Evolutionary conservation across 2,888 invertebrate species (phyloP).

Genomic region (Eupsilia transversa): DNA sequence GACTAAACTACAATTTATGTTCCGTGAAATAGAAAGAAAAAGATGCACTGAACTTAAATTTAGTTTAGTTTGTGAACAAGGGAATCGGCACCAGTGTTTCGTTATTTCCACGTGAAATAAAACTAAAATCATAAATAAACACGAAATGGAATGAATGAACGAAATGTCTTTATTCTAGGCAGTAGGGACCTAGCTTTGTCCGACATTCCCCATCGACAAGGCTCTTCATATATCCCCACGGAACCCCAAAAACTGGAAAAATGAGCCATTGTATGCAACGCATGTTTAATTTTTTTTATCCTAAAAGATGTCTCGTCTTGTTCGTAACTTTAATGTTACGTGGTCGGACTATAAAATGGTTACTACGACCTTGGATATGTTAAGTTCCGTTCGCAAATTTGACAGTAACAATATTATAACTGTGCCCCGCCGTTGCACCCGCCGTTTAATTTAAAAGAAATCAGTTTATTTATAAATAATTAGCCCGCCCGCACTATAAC

Average conservation of each 20-base stretch:
- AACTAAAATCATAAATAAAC: too few relatives aligned
- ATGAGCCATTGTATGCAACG: constrained; percentile 45
- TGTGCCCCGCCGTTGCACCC: neutral
- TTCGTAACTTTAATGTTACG: constrained; percentile 47
- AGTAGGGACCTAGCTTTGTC: too few relatives aligned
- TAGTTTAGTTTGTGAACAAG: too few relatives aligned
- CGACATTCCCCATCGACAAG: too few relatives aligned
- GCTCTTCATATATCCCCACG: neutral
- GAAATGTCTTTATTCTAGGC: too few relatives aligned
- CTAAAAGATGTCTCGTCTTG: constrained; percentile 44
- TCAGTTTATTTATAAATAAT: too few relatives aligned
- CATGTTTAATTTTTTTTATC: constrained; percentile 43
- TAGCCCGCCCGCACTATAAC: neutral
- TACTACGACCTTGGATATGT: constrained; percentile 49
- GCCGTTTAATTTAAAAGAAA: neutral
- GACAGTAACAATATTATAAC: constrained; percentile 19
- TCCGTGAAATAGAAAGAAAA: too few relatives aligned
- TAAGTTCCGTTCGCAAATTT: constrained; percentile 61
- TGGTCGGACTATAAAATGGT: constrained; percentile 45
- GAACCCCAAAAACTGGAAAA: constrained; percentile 34
- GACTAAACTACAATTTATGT: too few relatives aligned
- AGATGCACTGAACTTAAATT: too few relatives aligned
- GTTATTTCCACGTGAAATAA: too few relatives aligned
- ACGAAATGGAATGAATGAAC: too few relatives aligned
- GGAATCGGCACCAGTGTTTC: too few relatives aligned